Conservation (phyloP, 2,797 vertebrate genomes). For the Enteromius fasciolatus region DNA sequence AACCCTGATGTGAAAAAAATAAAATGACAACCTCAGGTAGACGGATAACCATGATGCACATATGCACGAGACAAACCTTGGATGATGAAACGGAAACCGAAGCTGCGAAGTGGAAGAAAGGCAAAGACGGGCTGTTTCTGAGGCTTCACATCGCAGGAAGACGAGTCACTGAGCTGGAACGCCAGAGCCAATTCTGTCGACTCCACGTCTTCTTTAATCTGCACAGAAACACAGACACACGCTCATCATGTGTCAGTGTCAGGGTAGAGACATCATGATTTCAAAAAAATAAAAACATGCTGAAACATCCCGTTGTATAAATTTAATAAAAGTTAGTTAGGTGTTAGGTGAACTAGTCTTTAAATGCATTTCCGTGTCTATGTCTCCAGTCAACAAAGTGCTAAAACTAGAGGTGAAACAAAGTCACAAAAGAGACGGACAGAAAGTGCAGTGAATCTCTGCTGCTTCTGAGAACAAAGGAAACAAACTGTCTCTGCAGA, state of each 20-base stretch:
- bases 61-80: constrained; percentile 70
- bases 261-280: not conserved
- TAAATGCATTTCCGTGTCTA: not conserved
- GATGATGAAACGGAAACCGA: constrained; percentile 83
- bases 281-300: not conserved
- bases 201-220: constrained; percentile 81
- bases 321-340: no score
- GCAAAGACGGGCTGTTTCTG: constrained; percentile 82
- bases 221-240: constrained; percentile 4
- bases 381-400: not conserved
- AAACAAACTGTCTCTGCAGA: not conserved
- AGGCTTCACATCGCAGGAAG: constrained; percentile 63
- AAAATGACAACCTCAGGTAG: not conserved
- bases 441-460: constrained; percentile 1
- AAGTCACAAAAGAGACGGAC: not conserved
- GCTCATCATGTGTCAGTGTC: not conserved
- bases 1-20: not conserved
- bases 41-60: not conserved
- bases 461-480: constrained; percentile 13
- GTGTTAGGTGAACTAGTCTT: no score
- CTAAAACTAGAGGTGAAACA: not conserved
- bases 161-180: constrained; percentile 71
- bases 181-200: constrained; percentile 80
- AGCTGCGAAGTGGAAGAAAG: constrained; percentile 82
- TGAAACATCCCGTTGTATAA: not conserved